phyloP scores from a whole-genome alignment of 2,113 vertebrate species.

The Miniopterus natalensis region DNA sequence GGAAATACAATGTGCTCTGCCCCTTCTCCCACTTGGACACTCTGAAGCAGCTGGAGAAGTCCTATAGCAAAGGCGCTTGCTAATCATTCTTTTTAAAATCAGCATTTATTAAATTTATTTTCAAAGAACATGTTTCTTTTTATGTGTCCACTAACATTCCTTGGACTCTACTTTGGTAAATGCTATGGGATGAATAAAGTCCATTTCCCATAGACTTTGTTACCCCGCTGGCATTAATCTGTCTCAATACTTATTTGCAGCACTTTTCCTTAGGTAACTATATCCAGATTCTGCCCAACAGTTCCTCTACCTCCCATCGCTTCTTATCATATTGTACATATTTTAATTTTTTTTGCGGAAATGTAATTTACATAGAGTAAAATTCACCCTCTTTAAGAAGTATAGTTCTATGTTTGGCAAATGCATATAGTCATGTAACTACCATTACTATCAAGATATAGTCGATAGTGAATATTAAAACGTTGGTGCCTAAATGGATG shows the following conservation, averaged over 20 bases:
- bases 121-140: background rate
- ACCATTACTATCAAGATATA: background rate
- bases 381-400: background rate
- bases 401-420: constrained; percentile 14
- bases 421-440: background rate
- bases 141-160: background rate
- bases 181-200: background rate
- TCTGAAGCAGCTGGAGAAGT: background rate
- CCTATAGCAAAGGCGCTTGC: background rate
- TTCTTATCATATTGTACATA: background rate
- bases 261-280: background rate
- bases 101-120: background rate
- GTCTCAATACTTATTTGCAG: background rate
- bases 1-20: background rate
- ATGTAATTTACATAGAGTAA: background rate
- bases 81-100: constrained; percentile 23
- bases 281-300: background rate
- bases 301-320: background rate
- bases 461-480: background rate
- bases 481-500: background rate
- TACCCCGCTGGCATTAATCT: background rate
- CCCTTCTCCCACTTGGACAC: background rate
- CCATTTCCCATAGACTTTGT: background rate
- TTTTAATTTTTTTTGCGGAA: background rate
- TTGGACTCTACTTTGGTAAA: constrained; percentile 29